A percentile compares a stretch with the other conserved stretches of the same genome.
Conservation (phyloP, 2,113 vertebrate species). For the Charina bottae region DNA sequence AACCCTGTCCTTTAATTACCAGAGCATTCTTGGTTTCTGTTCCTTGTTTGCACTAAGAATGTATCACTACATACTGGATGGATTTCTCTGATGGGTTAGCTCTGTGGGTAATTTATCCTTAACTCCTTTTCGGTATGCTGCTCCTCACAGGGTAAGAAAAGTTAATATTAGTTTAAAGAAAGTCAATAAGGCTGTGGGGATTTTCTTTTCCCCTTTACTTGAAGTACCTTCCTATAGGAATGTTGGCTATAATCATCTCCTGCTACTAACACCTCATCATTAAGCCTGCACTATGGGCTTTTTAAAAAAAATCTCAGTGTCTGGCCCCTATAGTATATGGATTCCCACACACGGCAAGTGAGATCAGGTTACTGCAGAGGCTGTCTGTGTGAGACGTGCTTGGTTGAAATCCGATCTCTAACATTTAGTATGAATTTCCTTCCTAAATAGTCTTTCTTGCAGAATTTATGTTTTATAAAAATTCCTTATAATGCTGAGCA, state of each 20-base stretch:
- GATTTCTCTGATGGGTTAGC: neutral
- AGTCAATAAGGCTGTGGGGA: neutral
- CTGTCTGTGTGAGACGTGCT: too few species aligned
- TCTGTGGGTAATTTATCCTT: neutral
- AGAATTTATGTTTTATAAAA: neutral
- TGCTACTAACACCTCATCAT: neutral
- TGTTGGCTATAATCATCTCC: neutral
- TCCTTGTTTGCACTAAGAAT: neutral
- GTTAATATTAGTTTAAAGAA: conserved; percentile 4
- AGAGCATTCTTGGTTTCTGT: neutral
- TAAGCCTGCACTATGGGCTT: neutral
- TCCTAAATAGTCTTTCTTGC: neutral
- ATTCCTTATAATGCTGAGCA: neutral
- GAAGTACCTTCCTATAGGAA: neutral
- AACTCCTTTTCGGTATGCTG: neutral
- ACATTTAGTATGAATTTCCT: neutral
- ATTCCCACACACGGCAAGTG: too few species aligned
- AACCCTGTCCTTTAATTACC: neutral
- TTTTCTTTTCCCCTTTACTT: neutral
- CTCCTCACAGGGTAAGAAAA: neutral
- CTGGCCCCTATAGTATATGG: neutral
- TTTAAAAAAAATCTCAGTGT: neutral
- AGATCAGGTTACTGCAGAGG: too few species aligned
- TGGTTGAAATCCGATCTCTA: too few species aligned
- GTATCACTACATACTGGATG: neutral